Conservation (phyloP, 1,140 invertebrate genomes). For the Drosophila gunungcola region DNA sequence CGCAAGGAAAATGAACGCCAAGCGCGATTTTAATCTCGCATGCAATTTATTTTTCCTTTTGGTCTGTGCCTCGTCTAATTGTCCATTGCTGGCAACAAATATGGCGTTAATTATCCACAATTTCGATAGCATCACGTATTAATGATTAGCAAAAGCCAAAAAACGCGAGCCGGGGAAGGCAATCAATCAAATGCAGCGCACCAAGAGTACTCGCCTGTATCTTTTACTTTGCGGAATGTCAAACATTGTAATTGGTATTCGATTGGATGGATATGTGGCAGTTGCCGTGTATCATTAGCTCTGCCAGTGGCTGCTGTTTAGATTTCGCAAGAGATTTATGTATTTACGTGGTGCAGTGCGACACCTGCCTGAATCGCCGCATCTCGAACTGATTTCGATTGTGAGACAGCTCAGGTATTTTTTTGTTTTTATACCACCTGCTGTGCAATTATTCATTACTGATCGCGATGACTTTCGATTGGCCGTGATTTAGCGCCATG, state of each 20-base stretch:
- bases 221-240: slow-evolving; percentile 65
- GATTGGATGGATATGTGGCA: slow-evolving; percentile 50
- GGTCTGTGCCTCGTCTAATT: slow-evolving; percentile 64
- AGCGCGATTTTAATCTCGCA: slow-evolving; percentile 69
- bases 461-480: slow-evolving; percentile 36
- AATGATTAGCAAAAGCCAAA: slow-evolving; percentile 68
- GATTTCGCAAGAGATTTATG: slow-evolving; percentile 71
- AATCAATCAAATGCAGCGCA: slow-evolving; percentile 73
- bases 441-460: slow-evolving; percentile 72
- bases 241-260: slow-evolving; percentile 76
- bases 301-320: slow-evolving; percentile 11
- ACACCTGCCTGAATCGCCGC: slow-evolving; percentile 54
- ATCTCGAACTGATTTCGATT: slow-evolving; percentile 43
- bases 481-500: slow-evolving; percentile 32
- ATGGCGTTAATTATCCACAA: slow-evolving; percentile 80
- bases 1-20: slow-evolving; percentile 22
- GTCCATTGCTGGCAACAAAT: slow-evolving; percentile 63
- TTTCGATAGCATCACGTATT: slow-evolving; percentile 81
- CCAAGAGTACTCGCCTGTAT: slow-evolving; percentile 44
- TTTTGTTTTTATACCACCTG: slow-evolving; percentile 32
- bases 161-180: slow-evolving; percentile 28
- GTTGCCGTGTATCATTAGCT: slow-evolving; percentile 39
- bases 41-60: slow-evolving; percentile 72
- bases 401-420: slow-evolving; percentile 23
- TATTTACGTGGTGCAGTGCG: slow-evolving; percentile 52